These are phyloP conservation scores for Coelopa pilipes DNA, from an alignment of 2,888 invertebrate genomes.

Conservation along the genomic window DNA sequence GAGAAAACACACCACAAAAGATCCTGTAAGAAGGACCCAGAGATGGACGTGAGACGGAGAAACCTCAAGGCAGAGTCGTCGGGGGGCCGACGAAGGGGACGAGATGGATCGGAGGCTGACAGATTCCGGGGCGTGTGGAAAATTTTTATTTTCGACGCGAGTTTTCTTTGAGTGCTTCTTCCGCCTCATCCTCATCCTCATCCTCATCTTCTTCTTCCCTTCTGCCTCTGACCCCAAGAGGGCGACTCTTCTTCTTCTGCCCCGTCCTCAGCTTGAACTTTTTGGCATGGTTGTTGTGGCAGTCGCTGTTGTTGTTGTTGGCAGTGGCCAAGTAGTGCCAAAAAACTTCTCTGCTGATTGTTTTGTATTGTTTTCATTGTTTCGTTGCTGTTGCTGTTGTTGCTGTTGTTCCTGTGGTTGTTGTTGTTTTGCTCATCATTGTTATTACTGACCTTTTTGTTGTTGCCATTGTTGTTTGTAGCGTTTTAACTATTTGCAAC, in stretches of 20 bases:
- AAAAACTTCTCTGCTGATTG: conserved; percentile 43
- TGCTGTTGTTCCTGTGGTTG: not conserved
- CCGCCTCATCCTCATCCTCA: no score
- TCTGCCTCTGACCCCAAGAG: not conserved
- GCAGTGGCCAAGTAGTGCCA: conserved; percentile 19
- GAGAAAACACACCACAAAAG: not conserved
- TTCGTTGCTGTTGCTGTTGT: conserved; percentile 1
- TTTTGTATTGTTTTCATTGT: conserved; percentile 33
- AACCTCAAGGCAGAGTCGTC: not conserved
- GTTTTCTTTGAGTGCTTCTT: conserved; percentile 4
- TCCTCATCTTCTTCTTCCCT: no score
- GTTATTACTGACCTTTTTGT: not conserved
- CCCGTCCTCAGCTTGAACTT: not conserved
- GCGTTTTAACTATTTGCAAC: conserved; percentile 28
- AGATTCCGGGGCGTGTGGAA: conserved; percentile 28
- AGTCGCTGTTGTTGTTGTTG: conserved; percentile 14
- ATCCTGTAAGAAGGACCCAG: not conserved
- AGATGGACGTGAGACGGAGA: not conserved
- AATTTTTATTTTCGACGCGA: conserved; percentile 34
- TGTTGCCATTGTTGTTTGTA: not conserved
- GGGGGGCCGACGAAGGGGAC: conserved; percentile 1
- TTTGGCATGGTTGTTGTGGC: not conserved
- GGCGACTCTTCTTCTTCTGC: no score
- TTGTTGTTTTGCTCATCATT: conserved; percentile 21
- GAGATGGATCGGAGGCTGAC: not conserved